These are phyloP conservation scores for Heliconius hewitsoni DNA, from an alignment of 1,140 invertebrate genomes.

Conservation along the genomic window DNA sequence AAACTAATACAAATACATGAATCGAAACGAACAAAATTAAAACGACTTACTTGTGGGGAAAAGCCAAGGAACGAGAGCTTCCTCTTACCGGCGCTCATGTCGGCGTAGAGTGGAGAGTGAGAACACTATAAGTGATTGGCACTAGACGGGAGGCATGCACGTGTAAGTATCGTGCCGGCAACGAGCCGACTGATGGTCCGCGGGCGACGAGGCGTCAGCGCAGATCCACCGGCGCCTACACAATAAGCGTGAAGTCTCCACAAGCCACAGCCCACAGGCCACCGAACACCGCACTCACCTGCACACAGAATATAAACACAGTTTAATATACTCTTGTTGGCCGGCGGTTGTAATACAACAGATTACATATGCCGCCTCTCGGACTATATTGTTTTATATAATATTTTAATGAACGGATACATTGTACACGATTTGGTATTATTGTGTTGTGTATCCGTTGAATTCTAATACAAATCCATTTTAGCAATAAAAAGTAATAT, in stretches of 20 bases:
- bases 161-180: constrained; percentile 39
- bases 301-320: constrained; percentile 27
- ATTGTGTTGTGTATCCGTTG: too few species aligned
- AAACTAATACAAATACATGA: not conserved
- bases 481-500: not conserved
- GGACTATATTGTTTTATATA: too few species aligned
- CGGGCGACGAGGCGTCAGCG: constrained; percentile 29
- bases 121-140: constrained; percentile 20
- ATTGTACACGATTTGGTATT: too few species aligned
- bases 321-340: not conserved
- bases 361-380: not conserved
- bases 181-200: constrained; percentile 45
- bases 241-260: not conserved
- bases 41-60: constrained; percentile 61
- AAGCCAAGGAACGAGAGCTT: constrained; percentile 74
- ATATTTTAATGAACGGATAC: too few species aligned
- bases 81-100: constrained; percentile 62
- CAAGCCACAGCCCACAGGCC: not conserved
- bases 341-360: too few species aligned
- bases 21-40: not conserved
- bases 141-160: constrained; percentile 21
- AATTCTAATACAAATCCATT: too few species aligned
- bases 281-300: constrained; percentile 40
- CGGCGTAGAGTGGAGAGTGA: constrained; percentile 22
- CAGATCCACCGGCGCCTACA: constrained; percentile 22